phyloP scores from a whole-genome alignment of 2,888 invertebrate species.

The Synergus laeviventris region DNA sequence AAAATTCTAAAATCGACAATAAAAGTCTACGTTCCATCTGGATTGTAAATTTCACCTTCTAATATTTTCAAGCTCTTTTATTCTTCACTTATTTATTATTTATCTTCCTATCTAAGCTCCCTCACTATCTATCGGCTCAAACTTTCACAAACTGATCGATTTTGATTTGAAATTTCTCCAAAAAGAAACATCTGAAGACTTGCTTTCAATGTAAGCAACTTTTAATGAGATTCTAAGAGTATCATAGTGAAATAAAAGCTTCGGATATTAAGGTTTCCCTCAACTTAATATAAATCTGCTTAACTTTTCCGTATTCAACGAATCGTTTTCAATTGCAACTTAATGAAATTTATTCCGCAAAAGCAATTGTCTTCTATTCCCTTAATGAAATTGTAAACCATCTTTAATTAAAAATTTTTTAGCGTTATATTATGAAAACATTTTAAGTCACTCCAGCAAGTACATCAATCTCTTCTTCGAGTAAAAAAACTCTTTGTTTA shows the following conservation, averaged over 20 bases:
- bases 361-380: neutral
- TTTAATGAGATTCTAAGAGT: slow-evolving; percentile 16
- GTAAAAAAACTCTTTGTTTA: neutral
- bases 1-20: neutral
- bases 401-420: too few relatives aligned
- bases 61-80: neutral
- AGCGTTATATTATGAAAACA: neutral
- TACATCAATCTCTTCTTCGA: slow-evolving; percentile 1
- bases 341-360: neutral
- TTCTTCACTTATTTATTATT: neutral
- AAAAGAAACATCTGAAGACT: neutral
- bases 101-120: neutral
- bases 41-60: neutral
- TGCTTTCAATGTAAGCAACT: slow-evolving; percentile 1
- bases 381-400: too few relatives aligned
- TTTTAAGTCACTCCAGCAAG: neutral
- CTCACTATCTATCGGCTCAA: neutral
- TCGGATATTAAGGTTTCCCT: slow-evolving; percentile 8
- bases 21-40: too few relatives aligned
- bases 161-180: neutral
- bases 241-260: neutral
- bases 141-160: neutral
- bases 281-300: slow-evolving; percentile 10
- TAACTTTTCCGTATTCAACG: neutral
- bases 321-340: slow-evolving; percentile 4